phyloP scores from a whole-genome alignment of 2,797 vertebrate species.

The Phyllotis vaccarum region DNA sequence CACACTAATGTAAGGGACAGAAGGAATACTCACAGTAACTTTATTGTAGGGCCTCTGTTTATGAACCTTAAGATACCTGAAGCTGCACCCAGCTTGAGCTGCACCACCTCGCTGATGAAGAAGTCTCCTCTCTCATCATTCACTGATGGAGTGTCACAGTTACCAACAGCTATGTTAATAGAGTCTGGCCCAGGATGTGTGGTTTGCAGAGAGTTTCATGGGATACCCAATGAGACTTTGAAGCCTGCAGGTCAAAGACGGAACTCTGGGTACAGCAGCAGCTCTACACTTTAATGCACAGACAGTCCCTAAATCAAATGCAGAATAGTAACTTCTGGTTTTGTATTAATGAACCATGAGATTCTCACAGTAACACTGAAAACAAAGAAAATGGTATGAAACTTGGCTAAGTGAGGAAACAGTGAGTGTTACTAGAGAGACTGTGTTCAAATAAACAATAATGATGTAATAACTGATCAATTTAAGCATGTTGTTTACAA shows the following conservation, averaged over 20 bases:
- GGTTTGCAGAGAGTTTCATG: neutral
- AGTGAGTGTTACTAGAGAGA: accelerated
- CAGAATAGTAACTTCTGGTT: no score
- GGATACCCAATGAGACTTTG: neutral
- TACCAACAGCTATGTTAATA: accelerated
- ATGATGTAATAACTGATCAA: neutral
- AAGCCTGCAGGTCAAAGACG: neutral
- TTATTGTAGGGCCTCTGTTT: accelerated
- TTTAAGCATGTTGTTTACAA: no score
- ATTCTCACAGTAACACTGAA: neutral
- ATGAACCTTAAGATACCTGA: no score
- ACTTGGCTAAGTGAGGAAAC: neutral
- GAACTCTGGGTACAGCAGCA: neutral
- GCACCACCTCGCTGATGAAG: accelerated
- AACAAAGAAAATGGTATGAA: neutral
- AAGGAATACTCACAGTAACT: no score
- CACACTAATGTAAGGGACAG: accelerated
- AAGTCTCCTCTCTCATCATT: neutral
- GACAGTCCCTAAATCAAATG: neutral
- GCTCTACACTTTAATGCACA: neutral
- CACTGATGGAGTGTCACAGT: accelerated
- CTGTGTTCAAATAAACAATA: no score
- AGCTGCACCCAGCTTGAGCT: neutral
- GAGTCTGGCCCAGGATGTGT: accelerated
- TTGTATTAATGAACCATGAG: accelerated